These are phyloP conservation scores for Idaea straminata DNA, from an alignment of 2,888 invertebrate species.

Conservation along the genomic window DNA sequence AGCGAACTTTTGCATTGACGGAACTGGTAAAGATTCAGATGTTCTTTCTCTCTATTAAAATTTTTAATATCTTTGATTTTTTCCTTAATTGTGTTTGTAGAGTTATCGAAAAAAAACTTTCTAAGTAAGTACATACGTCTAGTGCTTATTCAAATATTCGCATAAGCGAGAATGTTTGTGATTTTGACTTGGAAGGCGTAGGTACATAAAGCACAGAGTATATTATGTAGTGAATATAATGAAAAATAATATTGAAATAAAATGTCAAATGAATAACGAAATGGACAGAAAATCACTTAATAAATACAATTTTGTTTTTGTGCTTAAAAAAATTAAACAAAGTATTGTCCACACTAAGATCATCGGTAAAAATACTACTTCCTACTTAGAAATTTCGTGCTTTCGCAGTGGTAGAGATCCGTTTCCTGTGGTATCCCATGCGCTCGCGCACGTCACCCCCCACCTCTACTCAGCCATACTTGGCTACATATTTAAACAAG, in stretches of 20 bases:
- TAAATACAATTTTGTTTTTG: no score
- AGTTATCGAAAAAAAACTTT: background rate
- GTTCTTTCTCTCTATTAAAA: background rate
- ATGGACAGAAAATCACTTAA: no score
- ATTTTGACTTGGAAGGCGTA: background rate
- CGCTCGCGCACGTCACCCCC: constrained; percentile 47
- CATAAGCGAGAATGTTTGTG: background rate
- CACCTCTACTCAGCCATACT: constrained; percentile 50
- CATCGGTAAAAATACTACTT: constrained; percentile 43
- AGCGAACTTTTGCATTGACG: background rate
- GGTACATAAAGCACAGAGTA: no score
- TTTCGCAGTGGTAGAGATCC: constrained; percentile 59
- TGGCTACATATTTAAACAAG: constrained; percentile 71
- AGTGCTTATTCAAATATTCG: constrained; percentile 2
- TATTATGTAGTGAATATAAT: background rate
- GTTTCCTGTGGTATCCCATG: constrained; percentile 68
- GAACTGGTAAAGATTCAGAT: background rate
- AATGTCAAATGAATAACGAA: background rate
- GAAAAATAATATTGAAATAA: background rate
- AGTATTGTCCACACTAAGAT: constrained; percentile 39
- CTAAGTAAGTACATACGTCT: background rate
- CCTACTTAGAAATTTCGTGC: constrained; percentile 71
- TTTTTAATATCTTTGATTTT: background rate
- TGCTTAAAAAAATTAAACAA: background rate
- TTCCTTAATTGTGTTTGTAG: background rate